Percentiles rank a stretch among this genome's conserved stretches.
Evolutionary conservation across 2,113 vertebrate species (phyloP).

Genomic region (Corythaixoides concolor): DNA sequence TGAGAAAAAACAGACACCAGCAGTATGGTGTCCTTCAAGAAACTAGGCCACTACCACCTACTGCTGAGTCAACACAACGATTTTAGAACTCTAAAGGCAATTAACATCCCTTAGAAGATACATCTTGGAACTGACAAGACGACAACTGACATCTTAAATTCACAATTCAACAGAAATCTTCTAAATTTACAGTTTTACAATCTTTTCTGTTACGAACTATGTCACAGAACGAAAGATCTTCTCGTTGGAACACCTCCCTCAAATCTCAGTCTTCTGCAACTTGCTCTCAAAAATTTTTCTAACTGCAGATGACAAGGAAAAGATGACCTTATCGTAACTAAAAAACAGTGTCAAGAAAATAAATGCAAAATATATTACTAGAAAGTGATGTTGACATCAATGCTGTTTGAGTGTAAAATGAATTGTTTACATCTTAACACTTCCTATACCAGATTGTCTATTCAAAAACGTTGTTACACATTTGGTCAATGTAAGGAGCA

Average conservation of each 20-base stretch:
- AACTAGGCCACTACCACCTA: conserved; percentile 9
- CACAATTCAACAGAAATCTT: conserved; percentile 1
- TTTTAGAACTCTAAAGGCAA: not conserved
- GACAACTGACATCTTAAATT: conserved; percentile 18
- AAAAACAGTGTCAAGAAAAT: not conserved
- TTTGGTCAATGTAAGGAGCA: not conserved
- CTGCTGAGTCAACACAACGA: not conserved
- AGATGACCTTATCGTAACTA: not conserved
- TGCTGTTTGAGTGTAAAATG: not conserved
- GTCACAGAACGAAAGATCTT: not conserved
- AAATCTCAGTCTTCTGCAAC: not conserved
- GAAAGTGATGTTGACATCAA: not conserved
- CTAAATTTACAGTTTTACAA: not conserved
- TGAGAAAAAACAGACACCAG: not conserved
- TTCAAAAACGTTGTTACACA: not conserved
- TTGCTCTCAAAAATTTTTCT: not conserved
- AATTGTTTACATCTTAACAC: not conserved
- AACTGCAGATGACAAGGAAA: not conserved
- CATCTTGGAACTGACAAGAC: not conserved
- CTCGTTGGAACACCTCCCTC: not conserved
- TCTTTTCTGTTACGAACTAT: not conserved
- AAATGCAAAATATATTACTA: not conserved
- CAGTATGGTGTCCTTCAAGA: not conserved
- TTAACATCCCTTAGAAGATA: not conserved
- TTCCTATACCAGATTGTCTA: not conserved